Evolutionary conservation across 2,888 invertebrate species (phyloP).

Genomic region (Drosophila antonietae): DNA sequence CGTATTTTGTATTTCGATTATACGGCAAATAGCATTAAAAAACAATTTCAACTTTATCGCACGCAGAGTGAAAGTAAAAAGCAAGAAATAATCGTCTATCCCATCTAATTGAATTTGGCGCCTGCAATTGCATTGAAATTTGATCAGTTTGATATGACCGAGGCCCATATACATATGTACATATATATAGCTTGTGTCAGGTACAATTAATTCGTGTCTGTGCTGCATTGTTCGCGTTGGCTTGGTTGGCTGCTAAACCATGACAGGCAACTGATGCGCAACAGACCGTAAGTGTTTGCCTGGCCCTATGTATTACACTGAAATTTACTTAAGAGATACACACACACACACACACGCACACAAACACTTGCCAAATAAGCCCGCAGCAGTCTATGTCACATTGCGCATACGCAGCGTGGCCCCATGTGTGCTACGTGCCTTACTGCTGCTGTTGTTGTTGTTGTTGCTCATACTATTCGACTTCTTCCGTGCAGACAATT

Average conservation of each 20-base stretch:
- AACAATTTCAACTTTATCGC: conserved; percentile 64
- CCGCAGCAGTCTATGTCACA: conserved; percentile 40
- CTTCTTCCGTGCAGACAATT: conserved; percentile 76
- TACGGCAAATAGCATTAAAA: conserved; percentile 60
- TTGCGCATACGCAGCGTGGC: conserved; percentile 66
- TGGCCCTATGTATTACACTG: conserved; percentile 51
- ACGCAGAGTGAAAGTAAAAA: conserved; percentile 21
- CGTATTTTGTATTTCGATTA: conserved; percentile 38
- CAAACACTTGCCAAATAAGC: conserved; percentile 30
- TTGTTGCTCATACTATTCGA: conserved; percentile 26
- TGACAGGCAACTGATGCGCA: conserved; percentile 66
- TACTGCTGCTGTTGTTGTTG: conserved; percentile 21
- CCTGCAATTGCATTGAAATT: conserved; percentile 17
- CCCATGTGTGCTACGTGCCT: conserved; percentile 11
- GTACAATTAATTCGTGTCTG: conserved; percentile 51
- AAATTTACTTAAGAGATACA: conserved; percentile 60
- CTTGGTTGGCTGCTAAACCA: conserved; percentile 59
- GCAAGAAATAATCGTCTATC: background rate
- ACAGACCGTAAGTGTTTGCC: conserved; percentile 65
- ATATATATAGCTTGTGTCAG: conserved; percentile 7
- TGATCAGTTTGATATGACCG: conserved; percentile 3
- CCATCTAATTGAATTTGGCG: conserved; percentile 18
- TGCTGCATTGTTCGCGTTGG: conserved; percentile 43
- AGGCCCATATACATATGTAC: background rate
- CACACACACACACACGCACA: conserved; percentile 13